Evolutionary conservation across 2,888 invertebrate species (phyloP), one percentile per base, ranked within the genome.

Genomic region (Sminthurinus aureus): DNA sequence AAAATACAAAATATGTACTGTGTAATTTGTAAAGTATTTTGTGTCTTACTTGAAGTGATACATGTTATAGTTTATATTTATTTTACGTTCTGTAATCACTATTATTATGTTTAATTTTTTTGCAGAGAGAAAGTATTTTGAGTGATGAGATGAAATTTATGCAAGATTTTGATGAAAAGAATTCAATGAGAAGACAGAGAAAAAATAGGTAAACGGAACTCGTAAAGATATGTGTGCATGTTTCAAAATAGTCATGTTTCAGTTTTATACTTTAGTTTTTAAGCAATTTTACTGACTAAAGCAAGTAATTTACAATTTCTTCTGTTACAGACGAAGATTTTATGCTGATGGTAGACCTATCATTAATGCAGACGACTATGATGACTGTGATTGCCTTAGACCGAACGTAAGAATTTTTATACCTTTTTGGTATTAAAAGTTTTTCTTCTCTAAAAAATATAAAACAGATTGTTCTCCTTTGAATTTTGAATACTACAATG

Each of bases 341-440:
- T 76, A 83, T 22, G 50, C 81, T 3, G 84, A 84, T 79, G 86
- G 86, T 13, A 52, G 79, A 18, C 81, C 83, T 0, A 79, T 83
- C 13, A 38, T 85, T 0, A 58, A 58, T 22, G 88, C 87, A 51
- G 84, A 85, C n/a, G 83, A 85, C 71, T 85, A 69, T 67, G 95
- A 97, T 90, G 89, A 96, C 15, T 98, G 98, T 87, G 98, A 98
- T 90, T 98, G 97, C 38, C 38, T 38, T 38, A 38, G 38, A 38
- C 38, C 38, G 1, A 38, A 38, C 38, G 38, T 38, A 38, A 38
- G 38, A 38, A 1, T n/a, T n/a, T n/a, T n/a, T n/a, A n/a, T n/a
- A n/a, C n/a, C n/a, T n/a, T n/a, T 38, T 38, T 38, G 38, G 6
- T 6, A 38, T 1, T 38, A 6, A 38, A 6, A 38, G 38, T 38